Evolutionary conservation across 1,140 invertebrate genomes (phyloP), one percentile per base, ranked within the genome.

Genomic region (Chelonus insularis): DNA sequence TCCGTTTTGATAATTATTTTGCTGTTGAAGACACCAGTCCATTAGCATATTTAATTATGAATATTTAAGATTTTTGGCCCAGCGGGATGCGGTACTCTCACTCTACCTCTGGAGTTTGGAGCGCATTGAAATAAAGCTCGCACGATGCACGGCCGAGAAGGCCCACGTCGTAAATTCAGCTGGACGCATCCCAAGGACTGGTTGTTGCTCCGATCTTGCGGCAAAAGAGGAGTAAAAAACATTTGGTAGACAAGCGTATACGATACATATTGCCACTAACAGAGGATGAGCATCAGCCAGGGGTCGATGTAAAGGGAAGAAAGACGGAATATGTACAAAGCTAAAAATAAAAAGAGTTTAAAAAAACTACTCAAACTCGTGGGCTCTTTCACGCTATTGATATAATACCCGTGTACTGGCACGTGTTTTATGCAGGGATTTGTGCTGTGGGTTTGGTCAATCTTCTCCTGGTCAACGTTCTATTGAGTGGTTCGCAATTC

Each of bases 21-120:
- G 56, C 76, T 72, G 73, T 75, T 75, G 68, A 77, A 74, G 59
- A 60, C 74, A 71, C 66, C 70, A 69, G 72, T 76, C 75, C 76
- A 78, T 79, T 78, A 79, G 73, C 76, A 80, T 80, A 78, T 80
- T 78, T 80, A 80, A 80, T 80, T 80, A 76, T 77, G 75, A 78
- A 80, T 78, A 74, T 80, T 80, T 80, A 72, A 74, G 70, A 80
- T 78, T 78, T 78, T 78, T 72, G 69, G 69, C 77, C 4, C 77
- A 80, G 77, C 77, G 68, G 75, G 77, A 72, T 57, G 65, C 57
- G 32, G 39, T 9, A 41, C 39, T 51, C 23, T 43, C 25, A n/a
- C 66, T 68, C 70, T 65, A 32, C 41, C 54, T 36, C 59, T 14
- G 32, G 16, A 23, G 7, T 37, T 23, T 9, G 23, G 45, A 23